Conservation (phyloP, 2,888 invertebrate genomes). For the Trimorus sp. region DNA sequence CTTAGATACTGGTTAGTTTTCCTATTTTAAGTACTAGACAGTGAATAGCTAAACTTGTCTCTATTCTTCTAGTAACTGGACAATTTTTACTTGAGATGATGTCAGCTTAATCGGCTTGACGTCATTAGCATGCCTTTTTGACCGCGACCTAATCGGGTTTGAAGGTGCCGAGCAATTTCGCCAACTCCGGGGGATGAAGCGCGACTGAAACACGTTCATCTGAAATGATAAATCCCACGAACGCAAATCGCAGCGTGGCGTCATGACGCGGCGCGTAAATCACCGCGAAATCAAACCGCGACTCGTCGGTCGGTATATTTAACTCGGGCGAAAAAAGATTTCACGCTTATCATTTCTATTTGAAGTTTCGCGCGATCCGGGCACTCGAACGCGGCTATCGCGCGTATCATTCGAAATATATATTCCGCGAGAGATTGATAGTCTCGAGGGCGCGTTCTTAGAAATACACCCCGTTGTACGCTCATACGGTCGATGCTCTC, state of each 20-base stretch:
- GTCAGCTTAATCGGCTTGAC: too few relatives aligned
- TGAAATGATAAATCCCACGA: too few relatives aligned
- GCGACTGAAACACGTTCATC: too few relatives aligned
- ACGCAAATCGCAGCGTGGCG: too few relatives aligned
- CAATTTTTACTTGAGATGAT: too few relatives aligned
- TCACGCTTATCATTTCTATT: constrained; percentile 42
- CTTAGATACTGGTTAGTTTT: too few relatives aligned
- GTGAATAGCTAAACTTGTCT: too few relatives aligned
- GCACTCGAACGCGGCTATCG: constrained; percentile 17
- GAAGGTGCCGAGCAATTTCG: not conserved
- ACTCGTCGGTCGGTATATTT: constrained; percentile 20
- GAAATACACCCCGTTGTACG: constrained; percentile 60
- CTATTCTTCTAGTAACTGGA: too few relatives aligned
- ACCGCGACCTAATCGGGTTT: too few relatives aligned
- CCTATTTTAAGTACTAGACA: too few relatives aligned
- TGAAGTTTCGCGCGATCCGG: constrained; percentile 15
- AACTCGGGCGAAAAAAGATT: constrained; percentile 35
- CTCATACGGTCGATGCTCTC: constrained; percentile 66
- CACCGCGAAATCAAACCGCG: constrained; percentile 22
- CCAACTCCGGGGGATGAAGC: not conserved
- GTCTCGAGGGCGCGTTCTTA: constrained; percentile 55
- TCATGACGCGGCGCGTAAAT: too few relatives aligned
- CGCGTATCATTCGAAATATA: constrained; percentile 56
- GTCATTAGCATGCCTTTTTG: too few relatives aligned
- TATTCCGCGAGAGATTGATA: constrained; percentile 59